These are phyloP conservation scores for Saguinus midas DNA, from an alignment of 2,113 vertebrate genomes.

Conservation along the genomic window DNA sequence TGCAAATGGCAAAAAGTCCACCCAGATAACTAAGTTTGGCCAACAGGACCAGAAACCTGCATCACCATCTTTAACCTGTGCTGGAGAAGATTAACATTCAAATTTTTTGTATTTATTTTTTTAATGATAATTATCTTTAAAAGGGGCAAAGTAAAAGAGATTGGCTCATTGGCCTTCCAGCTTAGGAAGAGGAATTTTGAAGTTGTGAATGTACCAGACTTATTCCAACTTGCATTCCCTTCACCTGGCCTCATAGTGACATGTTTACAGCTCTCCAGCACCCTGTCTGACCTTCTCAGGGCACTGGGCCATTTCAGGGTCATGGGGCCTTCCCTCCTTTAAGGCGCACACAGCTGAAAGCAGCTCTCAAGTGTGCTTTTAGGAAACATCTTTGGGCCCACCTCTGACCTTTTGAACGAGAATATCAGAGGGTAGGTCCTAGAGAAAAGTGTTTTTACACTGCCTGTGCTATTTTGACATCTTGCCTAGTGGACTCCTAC, in stretches of 20 bases:
- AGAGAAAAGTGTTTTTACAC: not conserved
- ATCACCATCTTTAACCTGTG: not conserved
- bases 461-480: not conserved
- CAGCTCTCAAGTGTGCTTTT: not conserved
- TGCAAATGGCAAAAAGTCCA: not conserved
- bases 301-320: too few species aligned
- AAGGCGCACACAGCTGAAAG: not conserved
- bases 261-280: not conserved
- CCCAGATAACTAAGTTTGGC: not conserved
- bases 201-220: not conserved
- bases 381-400: not conserved
- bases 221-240: not conserved
- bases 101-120: not conserved
- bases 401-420: not conserved
- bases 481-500: not conserved
- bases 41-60: not conserved
- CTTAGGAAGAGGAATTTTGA: not conserved
- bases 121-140: not conserved
- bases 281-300: not conserved
- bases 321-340: too few species aligned
- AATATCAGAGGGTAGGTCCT: not conserved
- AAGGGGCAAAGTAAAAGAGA: not conserved
- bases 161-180: not conserved
- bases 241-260: not conserved
- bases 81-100: not conserved